Conservation (phyloP, 2,797 vertebrate genomes). For the Chiloscyllium punctatum region DNA sequence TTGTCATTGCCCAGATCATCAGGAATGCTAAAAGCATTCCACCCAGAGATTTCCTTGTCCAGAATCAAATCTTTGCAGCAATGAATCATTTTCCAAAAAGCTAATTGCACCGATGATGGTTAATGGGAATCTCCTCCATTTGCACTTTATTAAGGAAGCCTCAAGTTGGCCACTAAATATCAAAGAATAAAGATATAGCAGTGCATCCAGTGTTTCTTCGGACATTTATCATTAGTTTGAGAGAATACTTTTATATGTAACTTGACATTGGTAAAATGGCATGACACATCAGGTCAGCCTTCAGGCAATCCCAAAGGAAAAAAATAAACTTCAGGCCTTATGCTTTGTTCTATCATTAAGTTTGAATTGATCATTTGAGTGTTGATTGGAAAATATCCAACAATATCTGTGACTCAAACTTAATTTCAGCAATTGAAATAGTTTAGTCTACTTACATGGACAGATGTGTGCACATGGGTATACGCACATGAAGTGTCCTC, state of each 20-base stretch:
- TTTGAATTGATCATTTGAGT: not conserved
- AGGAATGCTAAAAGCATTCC: too few relatives aligned
- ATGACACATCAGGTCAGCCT: not conserved
- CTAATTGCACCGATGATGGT: not conserved
- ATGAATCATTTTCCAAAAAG: not conserved
- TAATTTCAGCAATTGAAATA: not conserved
- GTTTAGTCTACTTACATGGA: not conserved
- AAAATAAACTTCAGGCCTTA: not conserved
- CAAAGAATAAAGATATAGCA: not conserved
- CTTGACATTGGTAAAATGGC: not conserved
- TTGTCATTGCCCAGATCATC: too few relatives aligned
- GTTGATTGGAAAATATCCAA: not conserved
- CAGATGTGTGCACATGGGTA: too few relatives aligned
- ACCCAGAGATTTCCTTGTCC: not conserved
- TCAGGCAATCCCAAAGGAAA: not conserved
- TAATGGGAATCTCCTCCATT: not conserved
- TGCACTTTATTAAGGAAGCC: not conserved
- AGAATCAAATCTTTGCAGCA: not conserved
- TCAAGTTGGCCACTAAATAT: not conserved
- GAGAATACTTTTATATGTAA: not conserved
- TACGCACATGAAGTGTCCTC: not conserved
- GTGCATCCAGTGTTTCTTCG: not conserved
- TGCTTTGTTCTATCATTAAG: not conserved
- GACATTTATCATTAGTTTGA: not conserved
- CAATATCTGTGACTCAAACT: not conserved